Conservation (phyloP, 2,888 invertebrate species). For the Brachycybe producta region DNA sequence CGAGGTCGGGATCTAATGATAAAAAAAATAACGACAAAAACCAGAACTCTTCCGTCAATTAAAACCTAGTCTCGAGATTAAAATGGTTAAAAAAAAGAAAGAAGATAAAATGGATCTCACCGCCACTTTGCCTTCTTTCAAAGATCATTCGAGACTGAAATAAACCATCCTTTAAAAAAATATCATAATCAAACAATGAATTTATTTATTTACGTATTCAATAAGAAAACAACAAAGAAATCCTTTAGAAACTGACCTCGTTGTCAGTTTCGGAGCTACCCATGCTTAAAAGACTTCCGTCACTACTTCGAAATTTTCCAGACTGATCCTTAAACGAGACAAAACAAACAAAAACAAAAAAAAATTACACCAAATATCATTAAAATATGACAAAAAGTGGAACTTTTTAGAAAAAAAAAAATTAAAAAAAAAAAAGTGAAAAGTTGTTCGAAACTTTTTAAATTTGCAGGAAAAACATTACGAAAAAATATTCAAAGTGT, state of each 20-base stretch:
- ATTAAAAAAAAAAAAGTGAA: no score
- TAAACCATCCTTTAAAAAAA: background rate
- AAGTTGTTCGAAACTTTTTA: no score
- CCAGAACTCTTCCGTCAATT: background rate
- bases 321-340: constrained; percentile 12
- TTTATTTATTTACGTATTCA: background rate
- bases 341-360: no score
- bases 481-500: no score
- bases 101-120: background rate
- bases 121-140: background rate
- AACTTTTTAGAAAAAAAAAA: no score
- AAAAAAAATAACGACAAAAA: background rate
- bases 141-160: background rate
- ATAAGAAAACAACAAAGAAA: background rate
- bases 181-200: background rate
- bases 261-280: constrained; percentile 65
- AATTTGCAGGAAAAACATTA: no score
- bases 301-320: constrained; percentile 39
- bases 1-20: constrained; percentile 15
- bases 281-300: constrained; percentile 65
- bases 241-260: background rate
- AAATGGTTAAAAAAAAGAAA: background rate
- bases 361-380: background rate
- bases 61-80: background rate
- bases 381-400: no score